Percentiles rank a stretch among this genome's conserved stretches.
These are phyloP conservation scores for Operophtera brumata DNA, from an alignment of 2,888 invertebrate genomes.

Conservation along the genomic window DNA sequence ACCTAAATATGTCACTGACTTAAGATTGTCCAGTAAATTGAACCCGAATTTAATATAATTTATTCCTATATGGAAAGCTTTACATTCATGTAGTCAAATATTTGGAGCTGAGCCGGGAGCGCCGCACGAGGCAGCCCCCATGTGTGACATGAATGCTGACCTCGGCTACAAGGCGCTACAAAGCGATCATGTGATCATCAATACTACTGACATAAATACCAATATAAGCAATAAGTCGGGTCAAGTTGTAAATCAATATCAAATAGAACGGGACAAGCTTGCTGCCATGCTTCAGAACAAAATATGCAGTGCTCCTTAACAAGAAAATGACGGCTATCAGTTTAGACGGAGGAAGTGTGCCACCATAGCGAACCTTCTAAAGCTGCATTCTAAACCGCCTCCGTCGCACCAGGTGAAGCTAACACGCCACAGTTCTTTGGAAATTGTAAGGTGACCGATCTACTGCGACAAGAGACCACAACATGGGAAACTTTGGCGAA, in stretches of 20 bases:
- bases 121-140: neutral
- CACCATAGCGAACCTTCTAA: constrained; percentile 46
- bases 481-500: neutral
- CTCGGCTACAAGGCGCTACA: neutral
- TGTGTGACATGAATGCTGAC: too few species aligned
- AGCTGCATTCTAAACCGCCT: constrained; percentile 40
- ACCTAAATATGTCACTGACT: too few species aligned
- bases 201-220: neutral
- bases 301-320: constrained; percentile 39
- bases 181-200: too few species aligned
- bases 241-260: neutral
- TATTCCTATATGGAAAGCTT: constrained; percentile 36
- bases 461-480: neutral
- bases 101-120: neutral
- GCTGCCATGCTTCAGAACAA: constrained; percentile 43
- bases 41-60: constrained; percentile 58
- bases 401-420: constrained; percentile 41
- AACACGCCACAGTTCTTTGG: constrained; percentile 4
- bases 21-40: neutral
- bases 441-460: neutral
- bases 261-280: constrained; percentile 19
- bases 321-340: constrained; percentile 32
- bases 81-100: constrained; percentile 4
- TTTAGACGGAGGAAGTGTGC: constrained; percentile 3
- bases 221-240: neutral